Conservation (phyloP, 2,888 invertebrate species). For the Spodoptera littoralis region DNA sequence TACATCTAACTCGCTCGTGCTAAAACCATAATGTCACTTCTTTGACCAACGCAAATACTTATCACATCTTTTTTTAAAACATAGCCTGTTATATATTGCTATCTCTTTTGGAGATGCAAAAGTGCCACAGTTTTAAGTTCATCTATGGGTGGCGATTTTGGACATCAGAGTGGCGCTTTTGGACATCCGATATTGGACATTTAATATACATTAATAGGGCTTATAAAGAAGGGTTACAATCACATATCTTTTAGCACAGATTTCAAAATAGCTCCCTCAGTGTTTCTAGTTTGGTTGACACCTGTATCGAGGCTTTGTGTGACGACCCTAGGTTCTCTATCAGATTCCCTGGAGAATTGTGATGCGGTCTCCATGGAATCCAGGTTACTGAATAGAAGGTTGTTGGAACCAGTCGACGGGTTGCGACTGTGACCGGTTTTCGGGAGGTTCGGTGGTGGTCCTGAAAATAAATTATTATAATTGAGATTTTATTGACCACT, state of each 20-base stretch:
- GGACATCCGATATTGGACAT: no score
- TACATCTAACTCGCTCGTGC: no score
- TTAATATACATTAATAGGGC: no score
- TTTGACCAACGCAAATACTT: no score
- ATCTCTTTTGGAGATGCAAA: slow-evolving; percentile 1
- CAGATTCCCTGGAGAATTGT: slow-evolving; percentile 73
- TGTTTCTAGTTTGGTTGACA: slow-evolving; percentile 82
- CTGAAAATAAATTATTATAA: slow-evolving; percentile 58
- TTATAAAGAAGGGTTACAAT: slow-evolving; percentile 45
- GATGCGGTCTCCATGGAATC: slow-evolving; percentile 76
- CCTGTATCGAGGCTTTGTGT: slow-evolving; percentile 74
- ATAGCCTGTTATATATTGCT: neutral
- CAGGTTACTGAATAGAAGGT: slow-evolving; percentile 78
- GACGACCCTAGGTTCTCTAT: slow-evolving; percentile 58
- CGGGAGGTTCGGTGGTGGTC: slow-evolving; percentile 61
- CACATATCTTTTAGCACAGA: slow-evolving; percentile 84
- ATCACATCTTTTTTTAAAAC: no score
- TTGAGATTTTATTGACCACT: no score
- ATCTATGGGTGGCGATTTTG: no score
- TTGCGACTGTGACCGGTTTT: slow-evolving; percentile 74
- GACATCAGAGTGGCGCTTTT: no score
- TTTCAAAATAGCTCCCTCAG: slow-evolving; percentile 84
- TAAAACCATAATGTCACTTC: no score
- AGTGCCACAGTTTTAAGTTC: no score
- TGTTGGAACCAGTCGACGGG: slow-evolving; percentile 80